A percentile compares a stretch with the other conserved stretches of the same genome.
These are phyloP conservation scores for Aegithalos caudatus DNA, from an alignment of 2,113 vertebrate genomes.

Conservation along the genomic window DNA sequence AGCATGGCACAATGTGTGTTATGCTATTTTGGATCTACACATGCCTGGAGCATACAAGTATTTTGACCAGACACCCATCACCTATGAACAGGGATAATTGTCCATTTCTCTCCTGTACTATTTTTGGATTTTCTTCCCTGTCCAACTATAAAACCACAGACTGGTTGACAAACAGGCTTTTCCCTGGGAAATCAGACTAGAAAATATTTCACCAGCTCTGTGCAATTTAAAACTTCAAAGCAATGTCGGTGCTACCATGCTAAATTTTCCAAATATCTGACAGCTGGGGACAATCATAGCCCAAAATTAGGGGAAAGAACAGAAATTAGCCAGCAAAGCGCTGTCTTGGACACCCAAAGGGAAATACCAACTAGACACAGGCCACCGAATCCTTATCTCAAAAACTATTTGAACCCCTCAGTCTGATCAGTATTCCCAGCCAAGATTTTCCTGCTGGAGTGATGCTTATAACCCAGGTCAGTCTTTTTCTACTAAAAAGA, in stretches of 20 bases:
- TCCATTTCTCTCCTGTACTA: background rate
- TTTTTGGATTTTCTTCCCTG: background rate
- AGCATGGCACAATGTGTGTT: background rate
- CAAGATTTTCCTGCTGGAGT: background rate
- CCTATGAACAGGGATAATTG: background rate
- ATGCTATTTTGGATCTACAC: background rate
- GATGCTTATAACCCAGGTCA: background rate
- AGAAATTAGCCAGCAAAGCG: background rate
- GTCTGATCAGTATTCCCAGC: background rate
- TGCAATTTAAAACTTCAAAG: background rate
- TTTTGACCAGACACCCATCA: background rate
- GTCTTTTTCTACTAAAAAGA: background rate
- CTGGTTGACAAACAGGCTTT: background rate
- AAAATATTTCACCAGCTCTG: background rate
- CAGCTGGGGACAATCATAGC: background rate
- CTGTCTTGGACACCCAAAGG: background rate
- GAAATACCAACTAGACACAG: background rate
- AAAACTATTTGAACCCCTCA: background rate
- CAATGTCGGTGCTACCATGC: background rate
- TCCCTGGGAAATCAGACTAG: background rate
- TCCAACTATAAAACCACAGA: background rate
- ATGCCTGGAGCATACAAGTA: background rate
- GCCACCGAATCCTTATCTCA: background rate
- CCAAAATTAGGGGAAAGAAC: background rate
- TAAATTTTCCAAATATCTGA: background rate